phyloP scores from a whole-genome alignment of 1,140 invertebrate genomes.

The Agrilus planipennis region DNA sequence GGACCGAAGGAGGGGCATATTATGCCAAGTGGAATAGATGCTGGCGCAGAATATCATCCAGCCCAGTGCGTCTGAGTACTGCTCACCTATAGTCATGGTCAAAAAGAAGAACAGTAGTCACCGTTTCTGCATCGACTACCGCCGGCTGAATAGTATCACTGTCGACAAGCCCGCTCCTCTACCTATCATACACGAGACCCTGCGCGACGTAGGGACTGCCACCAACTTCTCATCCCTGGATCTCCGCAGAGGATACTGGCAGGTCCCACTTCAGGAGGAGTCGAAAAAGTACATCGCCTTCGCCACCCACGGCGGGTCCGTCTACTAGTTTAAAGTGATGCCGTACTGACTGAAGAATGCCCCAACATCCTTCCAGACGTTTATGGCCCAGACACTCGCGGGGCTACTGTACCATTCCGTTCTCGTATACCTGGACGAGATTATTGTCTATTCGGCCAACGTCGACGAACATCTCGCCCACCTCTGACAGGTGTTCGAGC shows the following conservation, averaged over 20 bases:
- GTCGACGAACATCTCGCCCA: too few species aligned
- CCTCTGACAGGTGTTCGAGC: too few species aligned
- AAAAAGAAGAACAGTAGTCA: slow-evolving; percentile 11
- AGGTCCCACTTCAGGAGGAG: slow-evolving; percentile 14
- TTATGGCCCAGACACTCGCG: too few species aligned
- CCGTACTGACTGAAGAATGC: too few species aligned
- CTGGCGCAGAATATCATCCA: slow-evolving; percentile 8
- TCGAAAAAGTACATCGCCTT: slow-evolving; percentile 15
- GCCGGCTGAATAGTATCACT: slow-evolving; percentile 33
- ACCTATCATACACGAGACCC: slow-evolving; percentile 12
- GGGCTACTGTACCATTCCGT: too few species aligned
- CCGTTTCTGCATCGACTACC: slow-evolving; percentile 21
- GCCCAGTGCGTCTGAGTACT: slow-evolving; percentile 2
- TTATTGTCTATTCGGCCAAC: too few species aligned
- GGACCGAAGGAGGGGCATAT: too few species aligned
- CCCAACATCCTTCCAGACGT: too few species aligned
- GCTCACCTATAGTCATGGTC: slow-evolving; percentile 11
- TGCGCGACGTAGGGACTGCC: slow-evolving; percentile 8
- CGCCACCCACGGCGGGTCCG: slow-evolving; percentile 16
- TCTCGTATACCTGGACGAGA: too few species aligned
- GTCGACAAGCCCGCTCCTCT: slow-evolving; percentile 22
- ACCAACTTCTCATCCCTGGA: slow-evolving; percentile 18
- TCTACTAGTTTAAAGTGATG: slow-evolving; percentile 20
- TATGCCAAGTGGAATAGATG: slow-evolving; percentile 13
- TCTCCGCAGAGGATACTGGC: slow-evolving; percentile 21